Evolutionary conservation across 2,113 vertebrate species (phyloP).

Genomic region (Illadopsis cleaveri): DNA sequence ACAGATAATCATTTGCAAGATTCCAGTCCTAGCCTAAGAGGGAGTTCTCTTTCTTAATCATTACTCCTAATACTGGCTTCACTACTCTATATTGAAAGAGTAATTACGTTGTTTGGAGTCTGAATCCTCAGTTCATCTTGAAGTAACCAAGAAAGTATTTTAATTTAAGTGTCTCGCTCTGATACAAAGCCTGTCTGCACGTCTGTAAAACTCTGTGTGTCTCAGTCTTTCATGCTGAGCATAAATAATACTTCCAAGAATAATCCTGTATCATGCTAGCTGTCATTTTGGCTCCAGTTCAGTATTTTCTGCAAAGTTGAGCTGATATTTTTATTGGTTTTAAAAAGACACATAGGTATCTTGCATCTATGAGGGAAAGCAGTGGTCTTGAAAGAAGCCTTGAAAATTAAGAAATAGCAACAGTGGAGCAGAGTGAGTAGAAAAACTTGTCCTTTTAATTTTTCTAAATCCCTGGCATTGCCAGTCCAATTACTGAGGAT

Average conservation of each 20-base stretch:
- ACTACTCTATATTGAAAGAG: background rate
- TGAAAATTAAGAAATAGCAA: background rate
- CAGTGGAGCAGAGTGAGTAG: background rate
- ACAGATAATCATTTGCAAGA: background rate
- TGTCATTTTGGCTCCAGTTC: background rate
- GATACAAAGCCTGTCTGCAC: background rate
- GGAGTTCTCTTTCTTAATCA: background rate
- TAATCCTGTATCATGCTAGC: background rate
- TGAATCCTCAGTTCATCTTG: background rate
- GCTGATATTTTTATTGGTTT: background rate
- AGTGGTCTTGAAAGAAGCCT: background rate
- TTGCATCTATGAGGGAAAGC: background rate
- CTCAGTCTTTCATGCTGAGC: background rate
- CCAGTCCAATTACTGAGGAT: background rate
- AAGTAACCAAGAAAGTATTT: background rate
- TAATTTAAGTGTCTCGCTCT: background rate
- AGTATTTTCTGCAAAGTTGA: background rate
- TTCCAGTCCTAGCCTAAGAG: background rate
- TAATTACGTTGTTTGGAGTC: background rate
- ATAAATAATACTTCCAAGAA: slow-evolving; percentile 32
- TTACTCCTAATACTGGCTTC: background rate
- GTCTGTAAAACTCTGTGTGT: background rate
- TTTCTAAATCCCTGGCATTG: background rate
- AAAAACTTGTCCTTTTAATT: background rate
- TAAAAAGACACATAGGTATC: background rate